Evolutionary conservation across 2,888 invertebrate genomes (phyloP), one percentile per base, ranked within the genome.

Genomic region (Drepanosiphum platanoidis): DNA sequence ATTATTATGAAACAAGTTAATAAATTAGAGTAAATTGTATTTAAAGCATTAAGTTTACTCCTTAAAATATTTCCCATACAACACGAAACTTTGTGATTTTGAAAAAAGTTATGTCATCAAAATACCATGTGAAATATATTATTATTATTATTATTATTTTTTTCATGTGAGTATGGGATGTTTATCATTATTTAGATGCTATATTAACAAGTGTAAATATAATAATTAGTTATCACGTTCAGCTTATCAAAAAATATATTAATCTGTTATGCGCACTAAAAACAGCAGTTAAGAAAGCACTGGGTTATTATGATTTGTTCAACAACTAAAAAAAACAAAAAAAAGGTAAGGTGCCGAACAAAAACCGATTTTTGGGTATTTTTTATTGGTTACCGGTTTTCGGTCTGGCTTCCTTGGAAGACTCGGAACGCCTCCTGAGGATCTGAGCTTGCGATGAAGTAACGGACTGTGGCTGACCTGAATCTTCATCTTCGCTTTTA

Each of bases 401-500:
- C 87, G 90, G 90, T 86, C 90, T 89, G 83, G 88, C 89, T 79
- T 91, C 90, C 86, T 92, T 93, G 32, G 92, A 91, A 86, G 92
- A 92, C 32, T 92, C 92, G 88, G 93, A 94, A 88, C 93, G 93
- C 87, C 94, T 93, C 89, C 94, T 86, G 79, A 86, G 86, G 61
- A 86, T 66, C 72, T 86, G 81, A 74, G 86, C 80, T 66, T 86
- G 80, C 66, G 81, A 72, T 5, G 86, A 71, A 42, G 86, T 68
- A 8, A 84, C 77, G 39, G 84, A 66, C 46, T 64, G 72, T 68
- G 36, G 75, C 27, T 39, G 74, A 30, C 15, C 46, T 39, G 66
- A 75, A 42, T 74, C 82, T 89, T 89, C 87, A 88, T 90, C 5
- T 88, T 87, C 87, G 39, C 87, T 88, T 80, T 88, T 88, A 52